Evolutionary conservation across 2,797 vertebrate species (phyloP).

Genomic region (Florisuga fusca): DNA sequence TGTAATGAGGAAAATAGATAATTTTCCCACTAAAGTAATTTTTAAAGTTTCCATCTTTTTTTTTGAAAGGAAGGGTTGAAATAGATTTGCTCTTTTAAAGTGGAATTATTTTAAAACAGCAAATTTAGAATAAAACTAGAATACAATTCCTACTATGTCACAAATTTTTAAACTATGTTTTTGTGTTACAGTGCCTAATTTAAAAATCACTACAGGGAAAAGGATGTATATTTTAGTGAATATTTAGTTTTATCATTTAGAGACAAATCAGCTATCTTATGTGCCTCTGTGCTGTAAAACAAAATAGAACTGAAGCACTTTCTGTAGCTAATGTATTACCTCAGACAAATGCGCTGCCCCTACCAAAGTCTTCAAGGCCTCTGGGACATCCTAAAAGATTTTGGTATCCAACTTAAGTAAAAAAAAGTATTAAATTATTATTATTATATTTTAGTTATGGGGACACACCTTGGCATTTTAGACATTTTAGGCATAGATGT

Average conservation of each 20-base stretch:
- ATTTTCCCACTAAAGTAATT: neutral
- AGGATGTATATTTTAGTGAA: neutral
- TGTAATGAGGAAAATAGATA: neutral
- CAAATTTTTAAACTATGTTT: neutral
- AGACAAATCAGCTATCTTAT: neutral
- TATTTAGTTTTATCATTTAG: neutral
- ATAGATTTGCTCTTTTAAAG: neutral
- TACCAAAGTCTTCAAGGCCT: neutral
- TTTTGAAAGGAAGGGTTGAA: neutral
- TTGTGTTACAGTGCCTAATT: neutral
- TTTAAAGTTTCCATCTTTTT: neutral
- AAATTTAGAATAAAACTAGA: neutral
- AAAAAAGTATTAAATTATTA: neutral
- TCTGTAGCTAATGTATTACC: neutral
- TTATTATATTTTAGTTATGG: neutral
- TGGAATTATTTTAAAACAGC: neutral
- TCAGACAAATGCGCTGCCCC: neutral
- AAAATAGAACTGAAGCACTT: rapidly evolving
- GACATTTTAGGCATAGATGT: neutral
- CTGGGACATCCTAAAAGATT: neutral
- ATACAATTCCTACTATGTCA: neutral
- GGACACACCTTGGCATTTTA: neutral
- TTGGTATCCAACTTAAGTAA: neutral
- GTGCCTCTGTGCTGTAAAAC: neutral
- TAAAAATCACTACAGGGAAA: neutral